Conservation (phyloP, 2,113 vertebrate species). For the Trinectes maculatus region DNA sequence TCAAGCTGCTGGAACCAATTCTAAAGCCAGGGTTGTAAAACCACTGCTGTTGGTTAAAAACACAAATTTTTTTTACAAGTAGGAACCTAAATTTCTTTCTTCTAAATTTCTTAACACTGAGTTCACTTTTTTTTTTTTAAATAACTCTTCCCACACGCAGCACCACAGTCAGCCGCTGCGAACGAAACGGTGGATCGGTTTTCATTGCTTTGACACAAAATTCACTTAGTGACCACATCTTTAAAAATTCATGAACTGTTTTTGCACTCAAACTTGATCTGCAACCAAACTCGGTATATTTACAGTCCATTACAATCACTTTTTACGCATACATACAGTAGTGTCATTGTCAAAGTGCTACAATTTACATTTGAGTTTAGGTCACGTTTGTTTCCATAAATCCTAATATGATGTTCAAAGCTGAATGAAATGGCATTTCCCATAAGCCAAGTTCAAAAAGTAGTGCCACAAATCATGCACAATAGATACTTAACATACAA, state of each 20-base stretch:
- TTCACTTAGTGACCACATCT: background rate
- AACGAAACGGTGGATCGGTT: background rate
- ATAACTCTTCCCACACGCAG: background rate
- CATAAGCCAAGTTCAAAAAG: too few relatives aligned
- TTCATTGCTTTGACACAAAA: background rate
- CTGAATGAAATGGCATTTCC: too few relatives aligned
- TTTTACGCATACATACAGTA: too few relatives aligned
- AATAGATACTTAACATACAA: too few relatives aligned
- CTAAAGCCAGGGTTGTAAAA: background rate
- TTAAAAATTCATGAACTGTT: conserved; percentile 6
- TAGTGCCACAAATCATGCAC: too few relatives aligned
- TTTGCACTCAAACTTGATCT: background rate
- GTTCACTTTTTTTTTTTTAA: background rate
- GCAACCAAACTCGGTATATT: background rate
- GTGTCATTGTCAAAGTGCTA: background rate
- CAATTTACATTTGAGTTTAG: background rate
- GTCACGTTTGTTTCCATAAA: too few relatives aligned
- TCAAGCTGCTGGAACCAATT: conserved; percentile 3
- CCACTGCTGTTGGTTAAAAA: conserved; percentile 2
- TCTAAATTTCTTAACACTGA: background rate
- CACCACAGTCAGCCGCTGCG: background rate
- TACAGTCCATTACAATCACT: too few relatives aligned
- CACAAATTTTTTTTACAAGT: background rate
- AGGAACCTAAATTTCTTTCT: background rate
- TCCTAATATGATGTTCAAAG: too few relatives aligned